These are phyloP conservation scores for Timema cristinae DNA, from an alignment of 2,888 invertebrate genomes.

Conservation along the genomic window DNA sequence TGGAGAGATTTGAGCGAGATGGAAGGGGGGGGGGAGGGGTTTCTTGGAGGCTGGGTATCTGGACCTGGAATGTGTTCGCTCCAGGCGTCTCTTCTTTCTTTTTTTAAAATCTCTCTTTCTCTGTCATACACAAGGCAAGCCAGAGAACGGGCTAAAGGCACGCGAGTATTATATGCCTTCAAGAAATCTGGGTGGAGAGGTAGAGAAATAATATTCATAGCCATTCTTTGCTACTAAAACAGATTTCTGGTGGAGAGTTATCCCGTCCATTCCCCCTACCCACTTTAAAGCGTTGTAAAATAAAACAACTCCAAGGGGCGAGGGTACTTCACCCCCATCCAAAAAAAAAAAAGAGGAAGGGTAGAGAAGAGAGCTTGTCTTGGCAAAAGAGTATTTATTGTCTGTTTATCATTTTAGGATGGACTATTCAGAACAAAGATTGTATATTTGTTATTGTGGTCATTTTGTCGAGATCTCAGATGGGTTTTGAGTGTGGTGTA, in stretches of 20 bases:
- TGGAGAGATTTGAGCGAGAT: not conserved
- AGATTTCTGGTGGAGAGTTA: not conserved
- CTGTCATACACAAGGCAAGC: slow-evolving; percentile 4
- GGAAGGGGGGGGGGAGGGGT: not conserved
- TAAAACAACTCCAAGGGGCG: no score
- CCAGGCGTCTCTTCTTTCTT: not conserved
- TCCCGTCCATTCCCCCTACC: no score
- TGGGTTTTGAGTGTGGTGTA: no score
- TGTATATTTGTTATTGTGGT: no score
- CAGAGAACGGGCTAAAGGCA: not conserved
- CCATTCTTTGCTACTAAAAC: slow-evolving; percentile 17
- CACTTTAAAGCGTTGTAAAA: no score
- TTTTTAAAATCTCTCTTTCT: not conserved
- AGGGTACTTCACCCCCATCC: no score
- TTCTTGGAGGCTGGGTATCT: not conserved
- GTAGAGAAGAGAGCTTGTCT: no score
- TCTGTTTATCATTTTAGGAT: no score
- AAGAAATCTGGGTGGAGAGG: not conserved
- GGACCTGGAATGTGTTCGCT: slow-evolving; percentile 15
- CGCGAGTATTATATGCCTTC: not conserved
- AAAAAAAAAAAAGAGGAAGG: no score
- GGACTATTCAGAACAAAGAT: no score
- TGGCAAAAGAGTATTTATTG: no score
- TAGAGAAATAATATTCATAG: slow-evolving; percentile 13
- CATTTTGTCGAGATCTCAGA: no score